A percentile compares a stretch with the other conserved stretches of the same genome.
Evolutionary conservation across 2,797 vertebrate species (phyloP).

Genomic region (Sebastiscus tertius): DNA sequence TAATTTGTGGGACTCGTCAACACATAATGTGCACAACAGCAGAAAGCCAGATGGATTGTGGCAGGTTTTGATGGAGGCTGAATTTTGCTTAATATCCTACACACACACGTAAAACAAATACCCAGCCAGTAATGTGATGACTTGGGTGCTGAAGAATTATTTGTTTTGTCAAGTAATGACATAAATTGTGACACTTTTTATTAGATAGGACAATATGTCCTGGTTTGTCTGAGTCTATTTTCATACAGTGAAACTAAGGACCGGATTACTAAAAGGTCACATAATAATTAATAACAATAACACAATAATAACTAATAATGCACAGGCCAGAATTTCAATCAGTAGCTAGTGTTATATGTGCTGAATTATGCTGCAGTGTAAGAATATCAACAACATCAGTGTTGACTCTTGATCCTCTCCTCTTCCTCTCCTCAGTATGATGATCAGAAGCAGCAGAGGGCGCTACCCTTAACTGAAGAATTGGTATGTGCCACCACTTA

Average conservation of each 20-base stretch:
- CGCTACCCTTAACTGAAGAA: slow-evolving; percentile 36
- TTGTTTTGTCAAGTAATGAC: neutral
- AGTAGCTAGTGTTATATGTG: neutral
- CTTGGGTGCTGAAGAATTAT: neutral
- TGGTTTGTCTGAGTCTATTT: neutral
- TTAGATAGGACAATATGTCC: neutral
- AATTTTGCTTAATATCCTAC: neutral
- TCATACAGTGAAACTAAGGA: neutral
- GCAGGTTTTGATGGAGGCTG: slow-evolving; percentile 24
- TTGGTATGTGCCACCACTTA: slow-evolving; percentile 61
- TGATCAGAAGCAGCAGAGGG: slow-evolving; percentile 56
- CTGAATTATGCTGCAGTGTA: neutral
- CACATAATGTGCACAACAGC: slow-evolving; percentile 14
- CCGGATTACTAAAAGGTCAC: neutral
- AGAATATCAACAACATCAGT: neutral
- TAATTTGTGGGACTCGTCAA: slow-evolving; percentile 47
- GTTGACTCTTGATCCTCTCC: neutral
- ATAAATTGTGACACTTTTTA: neutral
- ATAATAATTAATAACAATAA: neutral
- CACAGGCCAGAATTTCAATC: neutral
- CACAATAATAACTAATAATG: neutral
- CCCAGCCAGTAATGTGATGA: neutral
- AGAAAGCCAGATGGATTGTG: slow-evolving; percentile 39
- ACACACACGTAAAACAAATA: neutral
- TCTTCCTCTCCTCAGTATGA: slow-evolving; percentile 57